Evolutionary conservation across 2,888 invertebrate species (phyloP), one percentile per base, ranked within the genome.

Genomic region (Flexamia atlantica): DNA sequence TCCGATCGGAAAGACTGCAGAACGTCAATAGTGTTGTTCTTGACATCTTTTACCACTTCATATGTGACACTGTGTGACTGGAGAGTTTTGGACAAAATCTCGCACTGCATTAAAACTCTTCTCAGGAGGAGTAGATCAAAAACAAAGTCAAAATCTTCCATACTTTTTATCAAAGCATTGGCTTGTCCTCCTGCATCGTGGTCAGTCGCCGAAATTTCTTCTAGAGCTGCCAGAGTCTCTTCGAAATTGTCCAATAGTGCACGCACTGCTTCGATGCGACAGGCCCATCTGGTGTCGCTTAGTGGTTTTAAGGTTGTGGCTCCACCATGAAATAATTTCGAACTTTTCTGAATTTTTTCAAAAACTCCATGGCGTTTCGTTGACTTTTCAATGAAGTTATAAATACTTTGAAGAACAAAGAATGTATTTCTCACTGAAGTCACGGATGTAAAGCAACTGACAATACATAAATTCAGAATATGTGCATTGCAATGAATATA

Each of bases 401-500:
- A 80, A 20, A 84, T 46, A 46, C 76, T 46, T 50, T 79, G 76
- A 14, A 84, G 79, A 32, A 79, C 46, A 70, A 50, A 76, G 46
- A 84, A 81, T 32, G 68, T 70, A 42, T 84, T 84, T 80, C 83
- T 57, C 46, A 83, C 30, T 30, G 72, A 74, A 25, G 14, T 50
- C 10, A 83, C 57, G 20, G 20, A 40, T 72, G 42, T 57, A 20
- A 20, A 68, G 40, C 28, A 20, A 28, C 57, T 70, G 12, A 83
- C 57, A 23, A 83, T 42, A 53, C 83, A 83, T 23, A 83, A 85
- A 80, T 46, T 84, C 23, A 74, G 40, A 14, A 74, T 12, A 57
- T 57, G 57, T 1, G 25, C 57, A 20, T 57, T 57, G 20, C 23
- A 74, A 30, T 81, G 50, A 84, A 81, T 88, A 86, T 40, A 86